These are phyloP conservation scores for Rhogogaster chlorosoma DNA, from an alignment of 2,888 invertebrate species.

Conservation along the genomic window DNA sequence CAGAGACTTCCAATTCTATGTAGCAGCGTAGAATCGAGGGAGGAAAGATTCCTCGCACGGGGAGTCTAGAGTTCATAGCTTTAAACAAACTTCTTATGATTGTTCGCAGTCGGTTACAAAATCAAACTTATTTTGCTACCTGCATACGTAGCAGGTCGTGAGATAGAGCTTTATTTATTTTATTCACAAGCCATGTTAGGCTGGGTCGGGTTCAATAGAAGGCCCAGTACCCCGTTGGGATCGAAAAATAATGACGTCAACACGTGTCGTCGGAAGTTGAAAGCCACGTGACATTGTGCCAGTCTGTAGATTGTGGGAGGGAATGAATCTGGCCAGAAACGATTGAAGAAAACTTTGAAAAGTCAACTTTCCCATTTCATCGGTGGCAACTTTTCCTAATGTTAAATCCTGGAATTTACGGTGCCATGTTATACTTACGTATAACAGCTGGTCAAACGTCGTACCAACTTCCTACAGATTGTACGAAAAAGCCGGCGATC, in stretches of 20 bases:
- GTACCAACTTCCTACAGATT: background rate
- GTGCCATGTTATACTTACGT: background rate
- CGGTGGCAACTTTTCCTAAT: background rate
- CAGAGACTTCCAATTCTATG: background rate
- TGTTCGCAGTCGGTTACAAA: background rate
- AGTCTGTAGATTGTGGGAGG: background rate
- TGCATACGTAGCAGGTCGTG: too few species aligned
- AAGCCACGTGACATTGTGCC: background rate
- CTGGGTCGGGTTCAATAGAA: background rate
- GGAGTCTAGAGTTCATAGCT: background rate
- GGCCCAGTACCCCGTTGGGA: background rate
- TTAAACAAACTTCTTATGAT: background rate
- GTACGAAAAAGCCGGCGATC: background rate
- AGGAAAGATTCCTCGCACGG: background rate
- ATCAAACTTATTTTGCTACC: background rate
- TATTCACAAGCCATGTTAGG: background rate
- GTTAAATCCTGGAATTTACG: background rate
- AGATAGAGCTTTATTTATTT: background rate
- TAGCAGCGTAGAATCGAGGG: background rate
- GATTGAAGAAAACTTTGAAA: background rate
- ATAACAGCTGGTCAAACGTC: background rate
- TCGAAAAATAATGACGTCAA: background rate
- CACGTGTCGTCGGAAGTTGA: background rate
- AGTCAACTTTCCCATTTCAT: background rate
- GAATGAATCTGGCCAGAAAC: background rate